These are phyloP conservation scores for Hecatera dysodea DNA, from an alignment of 2,888 invertebrate species.

Conservation along the genomic window DNA sequence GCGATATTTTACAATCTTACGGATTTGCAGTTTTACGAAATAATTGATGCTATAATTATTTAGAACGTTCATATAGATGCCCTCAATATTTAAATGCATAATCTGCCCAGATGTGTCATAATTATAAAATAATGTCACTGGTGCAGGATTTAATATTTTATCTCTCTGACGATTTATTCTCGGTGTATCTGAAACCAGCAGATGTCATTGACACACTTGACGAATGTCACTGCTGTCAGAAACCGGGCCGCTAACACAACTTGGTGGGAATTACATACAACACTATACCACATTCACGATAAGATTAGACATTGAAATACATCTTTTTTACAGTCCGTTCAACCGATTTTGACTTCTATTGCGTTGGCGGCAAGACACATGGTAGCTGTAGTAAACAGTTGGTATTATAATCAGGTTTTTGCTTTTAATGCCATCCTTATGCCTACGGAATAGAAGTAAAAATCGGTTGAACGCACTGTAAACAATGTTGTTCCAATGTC, in stretches of 20 bases:
- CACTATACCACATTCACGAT: too few species aligned
- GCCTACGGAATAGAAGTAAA: too few species aligned
- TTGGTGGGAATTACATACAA: slow-evolving; percentile 64
- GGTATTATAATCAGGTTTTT: too few species aligned
- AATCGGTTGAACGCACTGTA: too few species aligned
- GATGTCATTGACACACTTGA: slow-evolving; percentile 46
- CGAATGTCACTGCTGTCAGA: slow-evolving; percentile 30
- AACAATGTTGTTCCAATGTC: too few species aligned
- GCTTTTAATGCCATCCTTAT: too few species aligned
- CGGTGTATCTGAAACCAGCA: slow-evolving; percentile 36
- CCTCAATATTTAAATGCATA: not conserved
- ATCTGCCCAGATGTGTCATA: slow-evolving; percentile 1
- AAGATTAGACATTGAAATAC: too few species aligned
- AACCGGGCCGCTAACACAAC: slow-evolving; percentile 54
- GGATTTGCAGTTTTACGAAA: not conserved
- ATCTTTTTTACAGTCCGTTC: too few species aligned
- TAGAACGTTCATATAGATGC: not conserved
- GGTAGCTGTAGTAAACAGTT: too few species aligned
- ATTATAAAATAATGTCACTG: slow-evolving; percentile 1
- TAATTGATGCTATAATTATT: not conserved
- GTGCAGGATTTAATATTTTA: slow-evolving; percentile 34
- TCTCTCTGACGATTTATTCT: slow-evolving; percentile 27
- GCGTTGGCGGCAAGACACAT: too few species aligned
- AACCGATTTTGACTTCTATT: too few species aligned
- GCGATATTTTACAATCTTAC: too few species aligned